Conservation (phyloP, 2,888 invertebrate species). For the Petrophora chlorosata region DNA sequence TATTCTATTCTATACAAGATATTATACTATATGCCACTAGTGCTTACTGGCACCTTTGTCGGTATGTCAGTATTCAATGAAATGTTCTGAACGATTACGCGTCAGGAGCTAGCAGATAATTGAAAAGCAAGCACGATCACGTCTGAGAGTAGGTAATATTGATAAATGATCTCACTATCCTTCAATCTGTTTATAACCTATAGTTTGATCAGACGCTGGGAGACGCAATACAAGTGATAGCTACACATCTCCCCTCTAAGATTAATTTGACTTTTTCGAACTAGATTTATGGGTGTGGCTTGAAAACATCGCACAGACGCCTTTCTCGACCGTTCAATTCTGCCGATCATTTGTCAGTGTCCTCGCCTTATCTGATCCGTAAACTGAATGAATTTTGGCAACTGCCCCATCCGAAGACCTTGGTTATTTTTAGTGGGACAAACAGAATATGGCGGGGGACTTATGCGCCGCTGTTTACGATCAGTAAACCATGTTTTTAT, state of each 20-base stretch:
- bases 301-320: constrained; percentile 57
- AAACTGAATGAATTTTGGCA: constrained; percentile 64
- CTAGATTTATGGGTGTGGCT: constrained; percentile 66
- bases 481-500: constrained; percentile 36
- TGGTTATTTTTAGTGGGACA: constrained; percentile 26
- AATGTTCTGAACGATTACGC: no score
- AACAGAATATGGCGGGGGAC: constrained; percentile 33
- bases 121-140: background rate
- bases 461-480: constrained; percentile 31
- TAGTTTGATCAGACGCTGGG: constrained; percentile 22
- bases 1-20: no score
- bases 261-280: constrained; percentile 74
- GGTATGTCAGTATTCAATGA: background rate
- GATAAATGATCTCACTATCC: constrained; percentile 16
- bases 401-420: constrained; percentile 39
- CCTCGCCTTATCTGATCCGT: constrained; percentile 61
- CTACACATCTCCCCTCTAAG: constrained; percentile 57
- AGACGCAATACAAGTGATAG: constrained; percentile 40
- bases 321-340: constrained; percentile 56
- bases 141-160: background rate
- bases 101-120: no score
- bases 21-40: no score
- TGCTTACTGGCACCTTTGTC: no score
- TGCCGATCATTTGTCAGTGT: constrained; percentile 69
- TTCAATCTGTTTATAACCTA: constrained; percentile 36